These are phyloP conservation scores for Aphelinus atriplicis DNA, from an alignment of 1,140 invertebrate species.

Conservation along the genomic window DNA sequence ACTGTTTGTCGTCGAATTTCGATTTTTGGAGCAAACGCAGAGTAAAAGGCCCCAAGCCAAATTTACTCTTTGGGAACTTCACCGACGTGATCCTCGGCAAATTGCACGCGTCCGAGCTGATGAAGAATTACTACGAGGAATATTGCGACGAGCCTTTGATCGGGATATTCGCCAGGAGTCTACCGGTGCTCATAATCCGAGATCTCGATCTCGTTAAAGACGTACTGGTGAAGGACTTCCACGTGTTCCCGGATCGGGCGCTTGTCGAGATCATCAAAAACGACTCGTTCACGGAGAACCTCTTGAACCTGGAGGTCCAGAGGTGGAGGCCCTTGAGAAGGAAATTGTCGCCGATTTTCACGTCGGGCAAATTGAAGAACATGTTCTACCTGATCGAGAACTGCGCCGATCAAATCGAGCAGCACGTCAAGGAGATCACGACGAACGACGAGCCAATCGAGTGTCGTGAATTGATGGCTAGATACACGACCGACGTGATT, in stretches of 20 bases:
- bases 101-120: slow-evolving; percentile 40
- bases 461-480: slow-evolving; percentile 51
- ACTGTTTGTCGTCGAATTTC: slow-evolving; percentile 23
- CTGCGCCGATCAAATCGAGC: slow-evolving; percentile 60
- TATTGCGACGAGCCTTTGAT: slow-evolving; percentile 45
- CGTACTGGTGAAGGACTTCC: slow-evolving; percentile 46
- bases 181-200: slow-evolving; percentile 41
- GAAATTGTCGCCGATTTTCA: slow-evolving; percentile 64
- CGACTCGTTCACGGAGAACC: slow-evolving; percentile 59
- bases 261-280: slow-evolving; percentile 53
- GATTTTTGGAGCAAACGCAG: slow-evolving; percentile 45
- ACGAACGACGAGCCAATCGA: slow-evolving; percentile 30
- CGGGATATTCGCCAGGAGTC: slow-evolving; percentile 38
- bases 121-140: slow-evolving; percentile 42
- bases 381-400: slow-evolving; percentile 62
- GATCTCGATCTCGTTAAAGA: slow-evolving; percentile 46
- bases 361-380: slow-evolving; percentile 64
- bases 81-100: slow-evolving; percentile 34
- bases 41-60: slow-evolving; percentile 43
- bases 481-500: slow-evolving; percentile 68
- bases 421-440: slow-evolving; percentile 49
- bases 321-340: slow-evolving; percentile 55
- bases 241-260: slow-evolving; percentile 31
- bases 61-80: slow-evolving; percentile 40
- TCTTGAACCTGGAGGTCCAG: slow-evolving; percentile 45